Evolutionary conservation across 2,888 invertebrate species (phyloP).

Genomic region (Eupeodes latifasciatus): DNA sequence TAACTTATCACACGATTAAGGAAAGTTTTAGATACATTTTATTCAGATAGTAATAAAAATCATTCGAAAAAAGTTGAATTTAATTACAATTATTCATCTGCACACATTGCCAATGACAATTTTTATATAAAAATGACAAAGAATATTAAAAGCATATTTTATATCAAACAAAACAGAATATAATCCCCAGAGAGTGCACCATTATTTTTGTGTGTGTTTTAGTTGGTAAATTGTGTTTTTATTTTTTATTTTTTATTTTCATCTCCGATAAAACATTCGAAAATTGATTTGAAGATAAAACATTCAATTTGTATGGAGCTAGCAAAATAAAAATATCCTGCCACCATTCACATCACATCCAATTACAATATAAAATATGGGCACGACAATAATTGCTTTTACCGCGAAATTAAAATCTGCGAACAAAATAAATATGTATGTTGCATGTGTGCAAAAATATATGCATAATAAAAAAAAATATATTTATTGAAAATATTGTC

Average conservation of each 20-base stretch:
- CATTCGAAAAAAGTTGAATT: no score
- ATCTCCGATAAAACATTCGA: not conserved
- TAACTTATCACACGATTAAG: no score
- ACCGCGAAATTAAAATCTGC: conserved; percentile 27
- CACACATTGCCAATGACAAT: no score
- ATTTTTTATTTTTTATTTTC: not conserved
- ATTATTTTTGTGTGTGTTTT: not conserved
- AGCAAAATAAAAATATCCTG: not conserved
- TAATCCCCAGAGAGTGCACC: not conserved
- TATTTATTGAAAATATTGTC: not conserved
- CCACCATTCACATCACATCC: not conserved
- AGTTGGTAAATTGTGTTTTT: not conserved
- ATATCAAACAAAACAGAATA: not conserved
- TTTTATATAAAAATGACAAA: no score
- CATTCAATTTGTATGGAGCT: not conserved
- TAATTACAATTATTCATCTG: no score
- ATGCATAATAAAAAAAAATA: no score
- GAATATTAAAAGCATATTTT: not conserved
- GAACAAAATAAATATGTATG: not conserved
- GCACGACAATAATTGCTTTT: conserved; percentile 22
- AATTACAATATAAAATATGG: not conserved
- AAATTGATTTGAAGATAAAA: conserved; percentile 30
- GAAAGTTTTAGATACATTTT: no score
- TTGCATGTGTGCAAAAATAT: not conserved
- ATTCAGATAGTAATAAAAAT: no score